These are phyloP conservation scores for Tupaia chinensis DNA, from an alignment of 2,113 vertebrate genomes.

Conservation along the genomic window DNA sequence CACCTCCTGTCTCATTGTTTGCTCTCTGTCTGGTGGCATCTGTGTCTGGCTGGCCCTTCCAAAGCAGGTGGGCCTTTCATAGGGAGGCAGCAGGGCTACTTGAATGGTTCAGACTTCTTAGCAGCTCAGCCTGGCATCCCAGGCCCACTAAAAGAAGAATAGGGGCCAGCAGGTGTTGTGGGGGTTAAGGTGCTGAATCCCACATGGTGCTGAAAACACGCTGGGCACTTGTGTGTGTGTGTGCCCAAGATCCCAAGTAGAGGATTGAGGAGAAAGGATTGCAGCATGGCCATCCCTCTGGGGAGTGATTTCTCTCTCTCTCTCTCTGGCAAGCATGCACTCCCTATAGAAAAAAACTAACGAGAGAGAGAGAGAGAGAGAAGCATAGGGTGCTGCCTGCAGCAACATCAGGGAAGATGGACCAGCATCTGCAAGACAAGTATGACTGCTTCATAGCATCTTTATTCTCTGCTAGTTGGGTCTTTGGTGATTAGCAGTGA, in stretches of 20 bases:
- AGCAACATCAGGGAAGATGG: neutral
- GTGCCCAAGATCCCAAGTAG: too few relatives aligned
- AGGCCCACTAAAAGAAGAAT: neutral
- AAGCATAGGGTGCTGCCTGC: neutral
- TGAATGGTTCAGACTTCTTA: neutral
- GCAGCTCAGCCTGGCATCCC: neutral
- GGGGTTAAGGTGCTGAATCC: too few relatives aligned
- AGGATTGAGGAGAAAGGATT: too few relatives aligned
- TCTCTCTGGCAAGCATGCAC: too few relatives aligned
- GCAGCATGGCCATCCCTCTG: too few relatives aligned
- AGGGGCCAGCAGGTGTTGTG: too few relatives aligned
- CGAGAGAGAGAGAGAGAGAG: neutral
- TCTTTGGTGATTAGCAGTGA: neutral
- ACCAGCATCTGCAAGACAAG: neutral
- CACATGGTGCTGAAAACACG: too few relatives aligned
- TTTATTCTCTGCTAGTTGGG: neutral
- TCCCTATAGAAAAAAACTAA: too few relatives aligned
- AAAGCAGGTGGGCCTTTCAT: neutral
- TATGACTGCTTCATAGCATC: neutral
- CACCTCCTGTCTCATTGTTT: neutral
- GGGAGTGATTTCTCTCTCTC: too few relatives aligned
- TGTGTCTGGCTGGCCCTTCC: neutral
- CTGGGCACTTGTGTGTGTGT: too few relatives aligned
- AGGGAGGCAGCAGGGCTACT: neutral
- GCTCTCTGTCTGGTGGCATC: neutral